These are phyloP conservation scores for Leucosticte australis DNA, from an alignment of 2,113 vertebrate species.

Conservation along the genomic window DNA sequence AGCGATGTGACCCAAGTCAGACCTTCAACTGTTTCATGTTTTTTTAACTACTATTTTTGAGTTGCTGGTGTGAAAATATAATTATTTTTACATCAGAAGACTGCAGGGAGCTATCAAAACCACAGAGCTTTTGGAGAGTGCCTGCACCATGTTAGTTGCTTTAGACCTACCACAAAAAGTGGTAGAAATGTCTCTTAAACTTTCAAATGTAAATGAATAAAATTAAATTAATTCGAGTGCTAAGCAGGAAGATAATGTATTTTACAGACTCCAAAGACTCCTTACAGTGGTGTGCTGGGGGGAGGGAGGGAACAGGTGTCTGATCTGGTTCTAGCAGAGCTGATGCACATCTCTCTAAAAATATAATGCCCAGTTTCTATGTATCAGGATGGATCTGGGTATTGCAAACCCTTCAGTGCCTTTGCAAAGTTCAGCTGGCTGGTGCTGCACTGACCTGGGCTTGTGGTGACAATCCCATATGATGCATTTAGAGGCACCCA, in stretches of 20 bases:
- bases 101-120: background rate
- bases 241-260: background rate
- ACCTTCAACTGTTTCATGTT: background rate
- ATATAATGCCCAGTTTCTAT: background rate
- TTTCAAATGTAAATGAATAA: background rate
- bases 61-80: conserved; percentile 19
- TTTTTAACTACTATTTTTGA: background rate
- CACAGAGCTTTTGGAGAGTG: background rate
- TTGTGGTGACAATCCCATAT: background rate
- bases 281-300: background rate
- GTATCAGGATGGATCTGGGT: background rate
- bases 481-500: background rate
- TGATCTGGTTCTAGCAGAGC: background rate
- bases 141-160: background rate
- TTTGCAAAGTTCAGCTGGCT: background rate
- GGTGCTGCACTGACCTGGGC: background rate
- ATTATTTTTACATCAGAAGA: background rate
- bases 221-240: background rate
- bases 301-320: background rate
- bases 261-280: background rate
- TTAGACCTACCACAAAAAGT: background rate
- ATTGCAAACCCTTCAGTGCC: background rate
- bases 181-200: background rate
- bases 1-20: background rate
- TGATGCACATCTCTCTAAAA: background rate